Evolutionary conservation across 1,140 invertebrate genomes (phyloP).

Genomic region (Odontomachus brunneus): DNA sequence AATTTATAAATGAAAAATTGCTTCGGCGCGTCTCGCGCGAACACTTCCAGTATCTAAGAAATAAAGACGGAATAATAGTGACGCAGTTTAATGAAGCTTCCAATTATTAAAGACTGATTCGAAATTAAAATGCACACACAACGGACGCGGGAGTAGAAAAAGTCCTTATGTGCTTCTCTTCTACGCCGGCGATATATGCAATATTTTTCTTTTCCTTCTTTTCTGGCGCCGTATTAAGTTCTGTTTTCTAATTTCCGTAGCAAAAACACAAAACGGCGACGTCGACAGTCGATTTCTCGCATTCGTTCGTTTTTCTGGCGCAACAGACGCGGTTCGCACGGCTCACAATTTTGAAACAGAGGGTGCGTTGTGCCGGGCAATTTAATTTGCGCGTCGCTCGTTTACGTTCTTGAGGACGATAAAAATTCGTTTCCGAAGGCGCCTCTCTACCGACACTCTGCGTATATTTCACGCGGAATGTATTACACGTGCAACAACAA

Average conservation of each 20-base stretch:
- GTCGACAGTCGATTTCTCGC: constrained; percentile 41
- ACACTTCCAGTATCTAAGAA: too few relatives aligned
- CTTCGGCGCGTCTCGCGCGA: background rate
- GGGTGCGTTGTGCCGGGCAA: constrained; percentile 27
- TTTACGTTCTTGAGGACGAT: constrained; percentile 54
- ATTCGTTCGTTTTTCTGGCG: background rate
- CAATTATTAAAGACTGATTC: too few relatives aligned
- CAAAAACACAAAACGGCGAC: background rate
- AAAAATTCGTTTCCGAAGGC: constrained; percentile 50
- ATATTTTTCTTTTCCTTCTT: too few relatives aligned
- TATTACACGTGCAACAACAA: background rate
- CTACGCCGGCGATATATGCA: too few relatives aligned
- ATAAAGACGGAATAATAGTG: too few relatives aligned
- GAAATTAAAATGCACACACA: too few relatives aligned
- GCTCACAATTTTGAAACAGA: constrained; percentile 51
- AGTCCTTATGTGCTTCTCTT: too few relatives aligned
- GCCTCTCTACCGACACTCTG: background rate
- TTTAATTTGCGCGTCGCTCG: constrained; percentile 49
- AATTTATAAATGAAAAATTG: background rate
- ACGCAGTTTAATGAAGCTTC: too few relatives aligned
- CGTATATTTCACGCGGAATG: constrained; percentile 42
- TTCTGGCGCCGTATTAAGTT: background rate
- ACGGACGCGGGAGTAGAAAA: too few relatives aligned
- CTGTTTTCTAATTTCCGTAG: constrained; percentile 4
- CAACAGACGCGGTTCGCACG: background rate